Evolutionary conservation across 2,888 invertebrate species (phyloP), one percentile per base, ranked within the genome.

Genomic region (Charanyca ferruginea): DNA sequence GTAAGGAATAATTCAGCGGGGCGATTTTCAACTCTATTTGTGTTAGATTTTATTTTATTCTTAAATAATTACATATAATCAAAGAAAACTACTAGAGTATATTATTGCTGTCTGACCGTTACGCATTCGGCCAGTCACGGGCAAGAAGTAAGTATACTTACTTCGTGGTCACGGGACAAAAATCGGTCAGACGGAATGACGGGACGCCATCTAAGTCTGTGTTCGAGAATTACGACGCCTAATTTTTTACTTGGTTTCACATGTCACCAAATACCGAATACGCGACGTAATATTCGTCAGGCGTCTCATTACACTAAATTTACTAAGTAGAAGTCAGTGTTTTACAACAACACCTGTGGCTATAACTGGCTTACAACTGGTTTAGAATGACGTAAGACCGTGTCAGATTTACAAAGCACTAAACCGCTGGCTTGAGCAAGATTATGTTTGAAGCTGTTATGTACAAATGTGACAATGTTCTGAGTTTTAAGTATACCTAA

Each of bases 321-420:
- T 44, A 28, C 22, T 59, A 22, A 76, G 44, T 61, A 18, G 52
- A 63, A 53, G 44, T 44, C 22, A 45, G 28, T 77, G 41, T 57
- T 45, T 77, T 49, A 72, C 62, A 51, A 44, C 64, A n/a, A 63
- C 41, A 73, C 77, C 63, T 77, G 44, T 48, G 44, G 44, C 72
- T 77, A 41, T 62, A 16, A 57, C 28, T 61, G 53, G 55, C 44
- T 73, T 58, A 72, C 25, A 48, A 18, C 53, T 63, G 72, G 52
- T 42, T 57, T 35, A 38, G 23, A 47, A 57, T 72, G n/a, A 72
- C 32, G 38, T 53, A 77, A 54, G 18, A n/a, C 20, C 2, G 53
- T 58, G 49, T 42, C 57, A 77, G 41, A 64, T 72, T 77, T 71
- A 70, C 16, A 22, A 44, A 32, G 28, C 20, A 42, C n/a, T 25